These are phyloP conservation scores for Anthopleura xanthogrammica DNA, from an alignment of 92 coral and sea anemone genomes.

Conservation along the genomic window DNA sequence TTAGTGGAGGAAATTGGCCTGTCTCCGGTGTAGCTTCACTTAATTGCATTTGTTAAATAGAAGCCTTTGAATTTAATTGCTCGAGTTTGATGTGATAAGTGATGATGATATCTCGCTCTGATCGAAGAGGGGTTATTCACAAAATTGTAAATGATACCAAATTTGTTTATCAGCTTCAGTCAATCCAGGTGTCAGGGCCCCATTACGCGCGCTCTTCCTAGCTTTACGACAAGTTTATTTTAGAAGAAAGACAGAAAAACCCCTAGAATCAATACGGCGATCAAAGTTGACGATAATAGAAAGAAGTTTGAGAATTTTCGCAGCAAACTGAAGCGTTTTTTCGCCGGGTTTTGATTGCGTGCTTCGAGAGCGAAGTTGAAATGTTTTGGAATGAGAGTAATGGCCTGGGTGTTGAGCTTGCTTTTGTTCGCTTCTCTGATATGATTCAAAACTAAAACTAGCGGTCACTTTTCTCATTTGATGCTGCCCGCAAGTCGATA, in stretches of 20 bases:
- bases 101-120: constrained; percentile 17
- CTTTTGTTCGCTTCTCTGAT: constrained; percentile 25
- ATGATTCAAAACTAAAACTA: constrained; percentile 17
- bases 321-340: background rate
- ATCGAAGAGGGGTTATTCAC: constrained; percentile 26
- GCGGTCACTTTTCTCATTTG: constrained; percentile 28
- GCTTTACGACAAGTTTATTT: constrained; percentile 5
- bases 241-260: background rate
- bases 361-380: constrained; percentile 26
- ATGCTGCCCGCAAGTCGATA: constrained; percentile 35
- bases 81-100: constrained; percentile 11
- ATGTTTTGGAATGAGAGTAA: constrained; percentile 41
- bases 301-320: background rate
- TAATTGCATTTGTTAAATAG: constrained; percentile 20
- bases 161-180: constrained; percentile 24
- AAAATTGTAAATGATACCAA: constrained; percentile 33
- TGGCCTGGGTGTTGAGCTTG: constrained; percentile 12
- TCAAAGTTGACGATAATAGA: background rate
- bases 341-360: constrained; percentile 22
- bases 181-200: constrained; percentile 29
- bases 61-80: constrained; percentile 24
- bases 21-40: constrained; percentile 30
- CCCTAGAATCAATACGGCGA: background rate
- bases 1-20: constrained; percentile 28
- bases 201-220: constrained; percentile 13